Conservation (phyloP, 1,140 invertebrate genomes). For the Drosophila dunni region DNA sequence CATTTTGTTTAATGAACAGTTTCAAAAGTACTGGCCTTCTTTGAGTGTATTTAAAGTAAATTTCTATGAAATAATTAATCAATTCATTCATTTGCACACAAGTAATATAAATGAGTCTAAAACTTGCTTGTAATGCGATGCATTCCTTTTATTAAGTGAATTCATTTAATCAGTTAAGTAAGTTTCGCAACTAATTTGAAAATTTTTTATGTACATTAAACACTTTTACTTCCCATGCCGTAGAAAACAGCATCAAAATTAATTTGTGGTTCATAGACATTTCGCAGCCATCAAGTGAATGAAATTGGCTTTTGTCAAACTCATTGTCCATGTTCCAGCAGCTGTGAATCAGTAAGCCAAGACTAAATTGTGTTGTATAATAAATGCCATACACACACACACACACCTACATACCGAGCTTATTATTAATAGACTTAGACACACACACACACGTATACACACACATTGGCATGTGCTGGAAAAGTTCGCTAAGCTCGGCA, state of each 20-base stretch:
- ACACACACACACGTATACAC: slow-evolving; percentile 14
- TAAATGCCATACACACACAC: slow-evolving; percentile 30
- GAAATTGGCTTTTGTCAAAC: slow-evolving; percentile 59
- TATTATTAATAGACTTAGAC: slow-evolving; percentile 55
- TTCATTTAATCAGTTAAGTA: slow-evolving; percentile 1
- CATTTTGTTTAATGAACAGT: too few relatives aligned
- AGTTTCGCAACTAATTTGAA: slow-evolving; percentile 11
- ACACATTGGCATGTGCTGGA: not conserved
- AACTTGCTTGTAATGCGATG: not conserved
- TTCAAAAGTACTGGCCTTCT: too few relatives aligned
- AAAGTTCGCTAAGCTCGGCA: slow-evolving; percentile 39
- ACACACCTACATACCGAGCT: slow-evolving; percentile 10
- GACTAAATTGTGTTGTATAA: slow-evolving; percentile 32
- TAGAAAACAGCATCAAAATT: slow-evolving; percentile 30
- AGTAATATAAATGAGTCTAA: too few relatives aligned
- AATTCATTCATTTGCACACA: too few relatives aligned
- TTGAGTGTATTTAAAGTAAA: too few relatives aligned
- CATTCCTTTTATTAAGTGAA: slow-evolving; percentile 1
- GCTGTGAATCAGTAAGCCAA: slow-evolving; percentile 39
- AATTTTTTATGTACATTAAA: slow-evolving; percentile 11
- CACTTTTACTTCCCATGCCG: not conserved
- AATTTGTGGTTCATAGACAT: slow-evolving; percentile 49
- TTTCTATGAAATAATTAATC: too few relatives aligned
- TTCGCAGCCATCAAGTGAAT: slow-evolving; percentile 50
- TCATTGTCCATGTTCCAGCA: slow-evolving; percentile 21